Evolutionary conservation across 2,113 vertebrate genomes (phyloP).

Genomic region (Zapornia atra): DNA sequence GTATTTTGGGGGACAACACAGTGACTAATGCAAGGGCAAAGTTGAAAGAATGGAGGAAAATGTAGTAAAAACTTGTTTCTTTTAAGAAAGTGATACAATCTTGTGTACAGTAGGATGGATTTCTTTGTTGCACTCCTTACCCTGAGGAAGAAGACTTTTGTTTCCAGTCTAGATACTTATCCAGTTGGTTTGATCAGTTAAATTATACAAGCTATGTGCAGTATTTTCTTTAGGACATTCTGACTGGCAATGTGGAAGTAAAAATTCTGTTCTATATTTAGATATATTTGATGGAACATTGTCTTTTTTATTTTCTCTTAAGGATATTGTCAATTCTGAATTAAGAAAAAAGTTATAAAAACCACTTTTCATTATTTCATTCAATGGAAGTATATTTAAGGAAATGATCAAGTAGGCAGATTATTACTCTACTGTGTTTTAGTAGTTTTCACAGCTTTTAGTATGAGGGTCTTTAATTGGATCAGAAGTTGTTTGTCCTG

Average conservation of each 20-base stretch:
- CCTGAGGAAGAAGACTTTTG: fast-evolving
- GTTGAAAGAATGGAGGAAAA: neutral
- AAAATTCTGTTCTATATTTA: neutral
- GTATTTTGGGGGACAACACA: neutral
- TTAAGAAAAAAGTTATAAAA: neutral
- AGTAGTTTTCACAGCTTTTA: neutral
- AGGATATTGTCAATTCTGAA: neutral
- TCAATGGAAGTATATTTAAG: neutral
- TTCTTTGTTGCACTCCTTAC: neutral
- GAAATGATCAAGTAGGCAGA: neutral
- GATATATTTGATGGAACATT: neutral
- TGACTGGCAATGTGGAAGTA: neutral
- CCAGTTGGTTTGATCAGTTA: neutral
- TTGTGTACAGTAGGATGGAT: neutral
- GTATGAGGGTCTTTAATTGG: neutral
- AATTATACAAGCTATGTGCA: neutral
- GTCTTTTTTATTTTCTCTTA: neutral
- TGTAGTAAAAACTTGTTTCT: neutral
- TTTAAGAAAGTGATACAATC: neutral
- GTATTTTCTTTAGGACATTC: neutral
- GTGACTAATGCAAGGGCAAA: neutral
- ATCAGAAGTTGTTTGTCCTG: neutral
- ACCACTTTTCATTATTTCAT: neutral
- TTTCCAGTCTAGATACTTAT: neutral
- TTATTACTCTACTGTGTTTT: no score